phyloP scores from a whole-genome alignment of 1,140 invertebrate species.

The Notospermus geniculatus region DNA sequence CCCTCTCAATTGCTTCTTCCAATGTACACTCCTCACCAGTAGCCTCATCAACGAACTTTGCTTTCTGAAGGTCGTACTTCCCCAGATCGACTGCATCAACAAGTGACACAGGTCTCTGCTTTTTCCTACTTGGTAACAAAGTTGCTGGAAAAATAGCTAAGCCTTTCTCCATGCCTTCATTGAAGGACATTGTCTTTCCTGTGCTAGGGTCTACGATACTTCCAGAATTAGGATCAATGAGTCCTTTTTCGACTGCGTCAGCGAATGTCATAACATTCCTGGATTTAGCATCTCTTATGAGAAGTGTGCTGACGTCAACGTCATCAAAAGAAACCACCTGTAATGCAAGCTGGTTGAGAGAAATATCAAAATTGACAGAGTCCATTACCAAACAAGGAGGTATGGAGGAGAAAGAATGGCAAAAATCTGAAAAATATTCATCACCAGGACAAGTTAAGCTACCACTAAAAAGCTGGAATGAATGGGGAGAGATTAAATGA shows the following conservation, averaged over 20 bases:
- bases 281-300: conserved; percentile 73
- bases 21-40: conserved; percentile 1
- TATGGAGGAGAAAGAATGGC: too few species aligned
- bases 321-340: conserved; percentile 4
- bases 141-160: conserved; percentile 40
- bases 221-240: conserved; percentile 57
- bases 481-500: too few species aligned
- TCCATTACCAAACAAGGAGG: background rate
- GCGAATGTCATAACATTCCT: conserved; percentile 61
- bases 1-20: conserved; percentile 19
- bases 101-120: background rate
- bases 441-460: too few species aligned
- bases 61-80: background rate
- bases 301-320: conserved; percentile 7
- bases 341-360: conserved; percentile 3
- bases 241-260: conserved; percentile 42
- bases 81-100: background rate
- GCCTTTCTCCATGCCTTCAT: conserved; percentile 66
- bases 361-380: background rate
- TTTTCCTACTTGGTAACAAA: background rate
- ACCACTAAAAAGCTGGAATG: too few species aligned
- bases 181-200: conserved; percentile 64
- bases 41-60: background rate
- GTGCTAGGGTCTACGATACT: conserved; percentile 61
- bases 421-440: too few species aligned